Base-by-base conservation (phyloP, 1,140 invertebrate species). In the Aricia agestis region DNA sequence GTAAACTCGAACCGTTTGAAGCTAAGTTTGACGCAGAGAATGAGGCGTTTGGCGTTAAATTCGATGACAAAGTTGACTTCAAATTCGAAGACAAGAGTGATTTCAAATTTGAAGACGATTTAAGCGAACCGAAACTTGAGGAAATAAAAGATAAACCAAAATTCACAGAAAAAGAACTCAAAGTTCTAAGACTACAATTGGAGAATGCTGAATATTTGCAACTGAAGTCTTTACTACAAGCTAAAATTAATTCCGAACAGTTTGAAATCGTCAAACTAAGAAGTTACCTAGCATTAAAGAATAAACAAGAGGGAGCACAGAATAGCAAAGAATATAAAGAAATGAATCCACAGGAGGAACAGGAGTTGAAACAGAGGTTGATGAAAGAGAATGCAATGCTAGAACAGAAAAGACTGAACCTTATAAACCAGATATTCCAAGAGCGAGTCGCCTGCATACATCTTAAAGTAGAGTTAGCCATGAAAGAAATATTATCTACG, bases 201-300 rank as follows among this genome's bases (percentile, higher is more conserved):
- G 94, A 95, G 81, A 94, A 95, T 68, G 93, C 94, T 4, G 95
- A 95, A 83, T 91, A 95, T 72, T 80, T 94, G n/a, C 93, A 93
- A 66, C 92, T 95, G 77, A 94, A 95, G 75, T 93, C 93, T 0
- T 87, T 94, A 31, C 81, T 95, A 6, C 94, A 94, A 81, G 92
- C 93, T 0, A 94, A 94, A 78, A 95, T 95, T 45, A 91, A 92
- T 72, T 93, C 94, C 1, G 95, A 95, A 82, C 93, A 93, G 74
- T 93, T 94, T 71, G 95, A 95, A 87, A 93, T 95, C 10, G 94
- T 95, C 73, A 94, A 93, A 80, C 83, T 95, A 17, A 93, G 93
- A 73, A 94, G 94, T 80, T 87, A 76, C 80, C 93, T 89, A 73
- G 87, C 79, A 41, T 91, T 79, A 71, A 93, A 87, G 78, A 93